Percentiles rank a stretch among this genome's conserved stretches.
Conservation (phyloP, 2,888 invertebrate genomes). For the Timandra comae region DNA sequence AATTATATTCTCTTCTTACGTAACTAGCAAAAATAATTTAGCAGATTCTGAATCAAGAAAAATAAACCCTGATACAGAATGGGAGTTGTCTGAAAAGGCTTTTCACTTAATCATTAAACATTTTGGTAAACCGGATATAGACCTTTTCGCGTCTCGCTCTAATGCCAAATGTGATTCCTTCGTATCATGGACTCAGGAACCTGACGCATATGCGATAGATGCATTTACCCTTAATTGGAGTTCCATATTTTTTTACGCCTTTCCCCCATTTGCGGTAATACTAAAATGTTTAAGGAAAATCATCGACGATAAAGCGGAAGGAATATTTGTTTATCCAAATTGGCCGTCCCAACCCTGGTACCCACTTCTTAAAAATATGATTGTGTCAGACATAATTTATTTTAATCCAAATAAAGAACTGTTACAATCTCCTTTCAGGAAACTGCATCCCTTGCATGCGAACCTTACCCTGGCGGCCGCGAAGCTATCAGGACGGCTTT, state of each 20-base stretch:
- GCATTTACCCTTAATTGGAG: constrained; percentile 23
- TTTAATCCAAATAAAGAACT: background rate
- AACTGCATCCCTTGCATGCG: constrained; percentile 1
- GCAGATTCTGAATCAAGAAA: constrained; percentile 8
- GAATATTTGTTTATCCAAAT: constrained; percentile 17
- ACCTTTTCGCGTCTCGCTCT: constrained; percentile 18
- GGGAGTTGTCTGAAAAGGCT: constrained; percentile 1
- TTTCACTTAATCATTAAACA: background rate
- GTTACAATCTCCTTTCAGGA: too few species aligned
- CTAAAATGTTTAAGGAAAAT: constrained; percentile 16
- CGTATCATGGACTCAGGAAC: constrained; percentile 20
- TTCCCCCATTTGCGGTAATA: constrained; percentile 19
- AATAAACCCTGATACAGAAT: constrained; percentile 6
- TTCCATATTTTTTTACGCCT: constrained; percentile 16
- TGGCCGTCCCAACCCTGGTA: constrained; percentile 23
- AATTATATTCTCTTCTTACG: constrained; percentile 8
- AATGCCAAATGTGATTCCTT: constrained; percentile 19
- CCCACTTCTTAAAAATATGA: constrained; percentile 9
- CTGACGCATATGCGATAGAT: constrained; percentile 16
- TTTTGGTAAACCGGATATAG: constrained; percentile 18
- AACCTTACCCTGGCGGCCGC: constrained; percentile 10
- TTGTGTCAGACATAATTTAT: constrained; percentile 4
- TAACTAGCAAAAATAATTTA: constrained; percentile 4
- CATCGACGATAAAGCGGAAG: constrained; percentile 14
- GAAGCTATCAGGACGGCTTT: constrained; percentile 8